Base-by-base conservation (phyloP, 2,113 vertebrate species). In the Ageneiosus marmoratus region DNA sequence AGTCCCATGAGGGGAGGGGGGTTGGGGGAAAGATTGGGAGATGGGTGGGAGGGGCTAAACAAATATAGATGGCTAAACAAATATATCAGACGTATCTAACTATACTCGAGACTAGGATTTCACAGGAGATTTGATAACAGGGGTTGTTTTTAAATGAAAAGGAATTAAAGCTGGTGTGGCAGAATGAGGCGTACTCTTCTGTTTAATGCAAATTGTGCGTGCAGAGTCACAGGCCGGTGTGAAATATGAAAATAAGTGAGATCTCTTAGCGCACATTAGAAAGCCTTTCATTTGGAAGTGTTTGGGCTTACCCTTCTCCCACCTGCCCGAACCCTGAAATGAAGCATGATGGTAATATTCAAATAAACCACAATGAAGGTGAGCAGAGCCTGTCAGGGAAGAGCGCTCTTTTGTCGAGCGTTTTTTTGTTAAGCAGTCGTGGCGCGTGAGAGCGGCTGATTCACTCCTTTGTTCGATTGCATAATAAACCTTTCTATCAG, bases 401-500 rank as follows among this genome's bases (percentile, higher is more conserved):
- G 82, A 76, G 55, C 46, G 1, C 81, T 69, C 51, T 82, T 86
- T 88, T 86, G 85, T 86, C 20, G 15, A 69, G 81, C 44, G 46
- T 53, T 84, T 76, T 55, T 76, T 86, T 88, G 87, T 88, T 77
- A 82, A 84, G 51, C 37, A 58, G 48, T 60, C 12, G 24, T 22
- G 69, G 37, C 32, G 37, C n/a, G 32, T 56, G 62, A 85, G 77
- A 69, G 62, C 13, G 70, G 70, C 48, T 55, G 70, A 78, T 84
- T 85, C 85, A 73, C 34, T 83, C 58, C 74, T 87, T 87, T 87
- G 86, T 87, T 87, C 72, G 44, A 83, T 73, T 62, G 65, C 72
- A 87, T 83, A 88, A 88, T 85, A 83, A 88, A 86, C 77, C 85
- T 83, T 86, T 88, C 85, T 81, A 86, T 85, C 83, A 84, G 83